phyloP scores from a whole-genome alignment of 2,113 vertebrate genomes.

The Odocoileus virginianus region DNA sequence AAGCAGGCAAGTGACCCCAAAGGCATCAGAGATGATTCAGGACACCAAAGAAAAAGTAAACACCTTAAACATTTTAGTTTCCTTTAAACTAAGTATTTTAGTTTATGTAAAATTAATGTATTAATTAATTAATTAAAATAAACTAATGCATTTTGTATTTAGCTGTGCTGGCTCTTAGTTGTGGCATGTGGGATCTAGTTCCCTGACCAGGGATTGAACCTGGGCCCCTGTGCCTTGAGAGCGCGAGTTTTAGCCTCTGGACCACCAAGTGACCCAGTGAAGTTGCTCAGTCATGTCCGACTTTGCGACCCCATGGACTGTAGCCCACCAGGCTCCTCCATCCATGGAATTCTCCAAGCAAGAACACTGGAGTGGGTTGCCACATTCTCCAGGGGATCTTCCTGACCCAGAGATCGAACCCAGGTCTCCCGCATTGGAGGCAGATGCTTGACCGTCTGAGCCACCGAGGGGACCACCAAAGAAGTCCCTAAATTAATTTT shows the following conservation, averaged over 20 bases:
- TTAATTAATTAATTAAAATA: neutral
- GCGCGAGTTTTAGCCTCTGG: neutral
- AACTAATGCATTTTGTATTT: neutral
- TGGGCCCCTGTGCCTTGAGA: neutral
- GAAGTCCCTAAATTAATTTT: neutral
- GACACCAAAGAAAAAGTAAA: neutral
- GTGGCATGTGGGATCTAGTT: neutral
- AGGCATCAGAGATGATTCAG: neutral
- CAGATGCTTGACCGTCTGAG: rapidly evolving
- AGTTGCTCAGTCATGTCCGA: rapidly evolving
- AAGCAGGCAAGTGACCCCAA: neutral
- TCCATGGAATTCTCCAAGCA: neutral
- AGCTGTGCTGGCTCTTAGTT: neutral
- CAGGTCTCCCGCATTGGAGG: neutral
- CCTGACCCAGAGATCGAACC: neutral
- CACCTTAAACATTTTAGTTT: neutral
- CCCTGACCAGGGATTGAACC: neutral
- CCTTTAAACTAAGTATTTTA: neutral
- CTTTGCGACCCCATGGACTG: neutral
- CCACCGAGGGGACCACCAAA: neutral
- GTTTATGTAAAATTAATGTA: neutral
- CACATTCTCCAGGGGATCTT: neutral
- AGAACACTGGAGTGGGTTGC: neutral
- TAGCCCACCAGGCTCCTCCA: neutral
- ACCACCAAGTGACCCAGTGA: neutral